phyloP scores from a whole-genome alignment of 2,113 vertebrate species.

The Acanthisitta chloris region DNA sequence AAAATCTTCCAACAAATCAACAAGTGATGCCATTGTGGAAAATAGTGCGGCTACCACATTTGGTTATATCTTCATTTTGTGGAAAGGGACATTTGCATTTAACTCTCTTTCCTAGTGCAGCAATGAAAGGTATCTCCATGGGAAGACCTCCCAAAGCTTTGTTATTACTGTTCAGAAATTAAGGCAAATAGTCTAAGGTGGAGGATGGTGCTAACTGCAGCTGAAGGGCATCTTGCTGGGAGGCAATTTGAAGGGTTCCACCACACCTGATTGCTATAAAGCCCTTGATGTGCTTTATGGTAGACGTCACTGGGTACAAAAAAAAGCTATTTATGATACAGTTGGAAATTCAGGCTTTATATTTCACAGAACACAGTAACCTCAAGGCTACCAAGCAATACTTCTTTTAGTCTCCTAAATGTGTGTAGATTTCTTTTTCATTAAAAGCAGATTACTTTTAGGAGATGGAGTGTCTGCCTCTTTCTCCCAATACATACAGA shows the following conservation, averaged over 20 bases:
- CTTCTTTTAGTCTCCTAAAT: not conserved
- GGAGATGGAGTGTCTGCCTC: not conserved
- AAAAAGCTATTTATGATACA: not conserved
- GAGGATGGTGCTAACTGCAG: not conserved
- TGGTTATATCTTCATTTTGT: not conserved
- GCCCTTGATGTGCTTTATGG: not conserved
- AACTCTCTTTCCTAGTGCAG: not conserved
- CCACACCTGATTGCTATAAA: not conserved
- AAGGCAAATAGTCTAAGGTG: not conserved
- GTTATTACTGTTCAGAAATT: not conserved
- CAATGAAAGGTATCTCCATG: not conserved
- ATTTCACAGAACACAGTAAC: not conserved
- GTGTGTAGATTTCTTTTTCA: not conserved
- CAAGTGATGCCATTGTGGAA: not conserved
- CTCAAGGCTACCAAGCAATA: not conserved
- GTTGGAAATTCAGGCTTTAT: not conserved
- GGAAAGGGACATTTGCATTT: not conserved
- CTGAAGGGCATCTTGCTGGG: not conserved
- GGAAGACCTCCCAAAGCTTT: not conserved
- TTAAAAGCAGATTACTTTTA: not conserved
- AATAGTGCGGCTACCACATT: not conserved
- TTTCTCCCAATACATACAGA: not conserved
- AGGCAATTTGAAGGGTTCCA: not conserved
- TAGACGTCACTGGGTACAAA: not conserved
- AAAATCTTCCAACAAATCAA: not conserved